Conservation (phyloP, 2,888 invertebrate species). For the Pollenia amentaria region DNA sequence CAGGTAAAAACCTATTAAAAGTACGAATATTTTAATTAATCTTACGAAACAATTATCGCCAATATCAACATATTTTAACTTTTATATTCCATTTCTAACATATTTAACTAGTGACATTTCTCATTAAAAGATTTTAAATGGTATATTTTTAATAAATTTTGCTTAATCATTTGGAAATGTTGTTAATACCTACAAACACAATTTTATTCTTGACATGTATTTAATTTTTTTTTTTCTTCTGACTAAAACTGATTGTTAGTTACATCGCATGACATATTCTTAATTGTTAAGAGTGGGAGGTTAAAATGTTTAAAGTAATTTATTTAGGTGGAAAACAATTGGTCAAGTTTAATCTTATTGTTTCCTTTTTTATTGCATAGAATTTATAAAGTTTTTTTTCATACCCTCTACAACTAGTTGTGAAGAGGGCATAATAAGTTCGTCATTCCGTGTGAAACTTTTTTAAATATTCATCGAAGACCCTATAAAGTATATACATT, state of each 20-base stretch:
- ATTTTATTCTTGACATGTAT: slow-evolving; percentile 8
- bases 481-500: no score
- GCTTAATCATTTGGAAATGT: slow-evolving; percentile 62
- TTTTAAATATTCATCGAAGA: no score
- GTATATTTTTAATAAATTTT: slow-evolving; percentile 53
- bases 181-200: slow-evolving; percentile 17
- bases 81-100: background rate
- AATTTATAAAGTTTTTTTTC: no score
- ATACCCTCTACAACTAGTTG: no score
- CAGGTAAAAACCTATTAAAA: slow-evolving; percentile 52
- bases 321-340: background rate
- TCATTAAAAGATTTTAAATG: slow-evolving; percentile 14
- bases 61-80: background rate
- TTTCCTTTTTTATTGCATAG: background rate
- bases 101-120: slow-evolving; percentile 22
- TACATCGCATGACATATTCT: slow-evolving; percentile 22
- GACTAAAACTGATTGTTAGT: slow-evolving; percentile 16
- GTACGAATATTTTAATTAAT: slow-evolving; percentile 50
- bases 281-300: background rate
- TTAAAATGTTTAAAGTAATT: background rate
- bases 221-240: background rate
- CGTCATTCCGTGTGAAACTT: no score
- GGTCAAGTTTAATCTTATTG: background rate
- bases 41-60: slow-evolving; percentile 1
- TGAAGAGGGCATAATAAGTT: no score